Percentiles rank a stretch among this genome's conserved stretches.
Conservation (phyloP, 2,113 vertebrate genomes). For the Trogon melanurus region DNA sequence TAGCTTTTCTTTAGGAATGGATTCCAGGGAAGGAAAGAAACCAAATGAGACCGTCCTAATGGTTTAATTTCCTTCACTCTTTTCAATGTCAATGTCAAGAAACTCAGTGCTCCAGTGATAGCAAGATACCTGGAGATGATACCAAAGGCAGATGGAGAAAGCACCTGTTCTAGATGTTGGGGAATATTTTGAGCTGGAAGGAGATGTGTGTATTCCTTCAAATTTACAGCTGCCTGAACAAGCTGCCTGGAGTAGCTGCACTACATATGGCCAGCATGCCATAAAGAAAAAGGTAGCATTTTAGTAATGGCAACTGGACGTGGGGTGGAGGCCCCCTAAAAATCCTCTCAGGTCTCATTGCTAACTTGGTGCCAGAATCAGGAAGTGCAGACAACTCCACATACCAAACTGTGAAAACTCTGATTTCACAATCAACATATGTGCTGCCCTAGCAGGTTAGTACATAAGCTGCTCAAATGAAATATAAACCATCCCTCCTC, state of each 20-base stretch:
- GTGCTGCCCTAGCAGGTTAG: constrained; percentile 27
- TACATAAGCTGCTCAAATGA: not conserved
- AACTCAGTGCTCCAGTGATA: not conserved
- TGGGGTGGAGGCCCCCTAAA: not conserved
- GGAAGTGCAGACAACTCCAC: not conserved
- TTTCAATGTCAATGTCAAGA: not conserved
- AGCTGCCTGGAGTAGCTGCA: not conserved
- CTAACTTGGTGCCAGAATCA: not conserved
- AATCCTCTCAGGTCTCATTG: not conserved
- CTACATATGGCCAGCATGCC: fast-evolving
- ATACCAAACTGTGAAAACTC: not conserved
- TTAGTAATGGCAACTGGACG: not conserved
- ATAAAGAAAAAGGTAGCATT: not conserved
- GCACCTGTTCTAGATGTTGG: not conserved
- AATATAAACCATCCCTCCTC: not conserved
- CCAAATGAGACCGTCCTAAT: not conserved
- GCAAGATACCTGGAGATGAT: not conserved
- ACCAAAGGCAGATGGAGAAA: not conserved
- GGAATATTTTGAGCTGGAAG: not conserved
- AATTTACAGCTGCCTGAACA: not conserved
- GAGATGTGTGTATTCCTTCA: not conserved
- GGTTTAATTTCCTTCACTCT: not conserved
- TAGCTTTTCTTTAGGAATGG: not conserved
- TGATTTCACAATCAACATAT: not conserved
- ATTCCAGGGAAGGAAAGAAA: not conserved